Base-by-base conservation (phyloP, 2,888 invertebrate genomes). In the Subacronicta megacephala region DNA sequence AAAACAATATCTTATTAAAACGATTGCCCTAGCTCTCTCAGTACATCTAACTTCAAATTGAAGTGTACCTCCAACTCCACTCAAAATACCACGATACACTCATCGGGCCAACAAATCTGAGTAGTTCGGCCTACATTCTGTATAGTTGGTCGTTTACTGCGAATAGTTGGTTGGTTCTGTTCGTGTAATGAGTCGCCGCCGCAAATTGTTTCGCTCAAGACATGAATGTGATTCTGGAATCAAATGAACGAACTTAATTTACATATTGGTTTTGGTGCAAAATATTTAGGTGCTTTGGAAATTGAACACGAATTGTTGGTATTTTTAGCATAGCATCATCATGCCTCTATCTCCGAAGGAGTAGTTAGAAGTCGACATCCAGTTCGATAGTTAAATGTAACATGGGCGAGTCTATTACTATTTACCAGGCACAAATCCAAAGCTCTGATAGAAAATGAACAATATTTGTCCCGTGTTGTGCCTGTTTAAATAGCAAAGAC, bases 181-280 rank as follows among this genome's bases (percentile, higher is more conserved):
- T 23, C 45, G n/a, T 53, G 52, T 71, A 67, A 71, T 67, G 64
- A 72, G 51, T 67, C 49, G 45, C 38, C 33, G 41, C 60, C 60
- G 54, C 67, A 53, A 72, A 68, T 61, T 64, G 72, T 72, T 68
- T 55, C 50, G 26, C 61, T 50, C 33, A 38, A 56, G 67, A 42
- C 55, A 31, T 45, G 35, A 47, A 66, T 59, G 53, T 54, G 47
- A 49, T 35, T 12, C 29, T 23, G 17, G 37, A 26, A 47, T 61
- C 44, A 40, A 51, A 65, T 51, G 44, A 43, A 37, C 40, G 23
- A 38, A 66, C 44, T 66, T 31, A 66, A 66, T 66, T 61, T 66
- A 38, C 18, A 26, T 31, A 9, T 49, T 7, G 16, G 9, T 45
- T 20, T 31, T 38, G 9, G 2, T 3, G 5, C 12, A 1, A 36